phyloP scores from a whole-genome alignment of 2,888 invertebrate species.

The Cephus rjabovi region DNA sequence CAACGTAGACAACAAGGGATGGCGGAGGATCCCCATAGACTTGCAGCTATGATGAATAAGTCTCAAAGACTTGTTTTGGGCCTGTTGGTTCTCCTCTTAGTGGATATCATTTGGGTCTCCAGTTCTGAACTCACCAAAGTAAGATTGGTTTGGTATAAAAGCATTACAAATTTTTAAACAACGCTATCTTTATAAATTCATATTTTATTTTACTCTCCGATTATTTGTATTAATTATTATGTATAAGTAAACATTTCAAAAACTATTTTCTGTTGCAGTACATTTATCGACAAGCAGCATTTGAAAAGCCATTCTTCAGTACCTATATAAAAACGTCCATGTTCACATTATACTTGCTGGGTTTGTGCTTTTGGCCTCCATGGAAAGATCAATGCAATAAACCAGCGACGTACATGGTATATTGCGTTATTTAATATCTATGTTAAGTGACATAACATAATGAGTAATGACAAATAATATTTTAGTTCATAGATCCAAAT shows the following conservation, averaged over 20 bases:
- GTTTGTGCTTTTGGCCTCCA: constrained; percentile 89
- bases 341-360: constrained; percentile 91
- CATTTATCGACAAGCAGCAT: constrained; percentile 85
- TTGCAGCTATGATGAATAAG: constrained; percentile 71
- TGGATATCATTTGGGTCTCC: constrained; percentile 96
- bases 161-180: not conserved
- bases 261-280: constrained; percentile 71
- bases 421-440: constrained; percentile 29
- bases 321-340: constrained; percentile 96
- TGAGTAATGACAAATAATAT: not conserved
- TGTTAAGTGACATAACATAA: not conserved
- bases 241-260: not conserved
- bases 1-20: constrained; percentile 61
- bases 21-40: constrained; percentile 63
- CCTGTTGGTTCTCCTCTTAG: constrained; percentile 85
- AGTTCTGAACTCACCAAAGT: constrained; percentile 96
- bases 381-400: constrained; percentile 89
- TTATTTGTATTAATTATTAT: constrained; percentile 4
- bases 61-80: constrained; percentile 85
- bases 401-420: constrained; percentile 79
- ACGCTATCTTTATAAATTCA: not conserved
- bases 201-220: constrained; percentile 1
- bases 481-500: constrained; percentile 79
- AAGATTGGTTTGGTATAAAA: constrained; percentile 40
- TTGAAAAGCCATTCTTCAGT: constrained; percentile 94